Evolutionary conservation across 2,888 invertebrate species (phyloP).

Genomic region (Epinotia brunnichana): DNA sequence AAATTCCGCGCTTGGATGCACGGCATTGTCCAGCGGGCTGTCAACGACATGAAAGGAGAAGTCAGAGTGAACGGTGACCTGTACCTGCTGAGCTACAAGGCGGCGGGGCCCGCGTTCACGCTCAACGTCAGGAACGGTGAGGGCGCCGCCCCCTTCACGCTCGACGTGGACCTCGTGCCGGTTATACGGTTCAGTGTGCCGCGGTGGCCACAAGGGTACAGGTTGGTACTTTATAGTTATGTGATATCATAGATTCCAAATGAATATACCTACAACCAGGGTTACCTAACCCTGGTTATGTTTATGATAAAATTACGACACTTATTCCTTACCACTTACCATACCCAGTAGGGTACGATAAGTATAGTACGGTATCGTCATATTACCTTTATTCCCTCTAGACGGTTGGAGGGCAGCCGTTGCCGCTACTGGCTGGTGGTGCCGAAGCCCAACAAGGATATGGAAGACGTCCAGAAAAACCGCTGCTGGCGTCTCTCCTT

Average conservation of each 20-base stretch:
- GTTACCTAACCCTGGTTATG: too few relatives aligned
- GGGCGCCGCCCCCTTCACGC: constrained; percentile 55
- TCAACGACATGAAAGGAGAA: constrained; percentile 65
- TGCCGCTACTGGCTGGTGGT: constrained; percentile 78
- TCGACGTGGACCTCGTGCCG: constrained; percentile 83
- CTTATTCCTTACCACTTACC: too few relatives aligned
- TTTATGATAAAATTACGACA: too few relatives aligned
- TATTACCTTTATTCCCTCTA: neutral
- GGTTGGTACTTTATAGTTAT: constrained; percentile 50
- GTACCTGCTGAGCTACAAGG: constrained; percentile 66
- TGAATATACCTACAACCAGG: too few relatives aligned
- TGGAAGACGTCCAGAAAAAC: constrained; percentile 54
- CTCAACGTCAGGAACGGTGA: constrained; percentile 66
- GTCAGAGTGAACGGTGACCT: constrained; percentile 61
- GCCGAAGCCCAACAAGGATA: constrained; percentile 75
- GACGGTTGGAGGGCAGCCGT: constrained; percentile 50
- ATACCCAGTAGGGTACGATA: too few relatives aligned
- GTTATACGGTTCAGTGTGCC: constrained; percentile 76
- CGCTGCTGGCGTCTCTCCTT: constrained; percentile 84
- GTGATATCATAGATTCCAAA: too few relatives aligned
- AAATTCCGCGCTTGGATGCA: constrained; percentile 83
- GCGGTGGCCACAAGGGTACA: constrained; percentile 72
- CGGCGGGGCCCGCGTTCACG: constrained; percentile 84
- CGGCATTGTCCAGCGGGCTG: constrained; percentile 70
- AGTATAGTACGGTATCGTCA: too few relatives aligned